Evolutionary conservation across 2,888 invertebrate species (phyloP).

Genomic region (Agriopis marginaria): DNA sequence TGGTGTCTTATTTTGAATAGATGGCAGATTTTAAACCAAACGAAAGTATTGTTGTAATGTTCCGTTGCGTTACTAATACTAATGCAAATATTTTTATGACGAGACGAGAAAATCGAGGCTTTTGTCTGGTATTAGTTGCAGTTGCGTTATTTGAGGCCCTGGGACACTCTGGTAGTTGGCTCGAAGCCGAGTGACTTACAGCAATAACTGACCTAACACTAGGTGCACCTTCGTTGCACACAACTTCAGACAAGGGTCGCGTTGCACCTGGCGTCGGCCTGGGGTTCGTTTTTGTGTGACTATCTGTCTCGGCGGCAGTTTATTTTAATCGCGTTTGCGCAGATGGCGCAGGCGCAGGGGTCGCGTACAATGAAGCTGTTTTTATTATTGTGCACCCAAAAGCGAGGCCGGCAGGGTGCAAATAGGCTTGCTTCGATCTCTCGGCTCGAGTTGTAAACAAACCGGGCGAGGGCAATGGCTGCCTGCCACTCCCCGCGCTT

Average conservation of each 20-base stretch:
- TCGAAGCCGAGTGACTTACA: slow-evolving; percentile 54
- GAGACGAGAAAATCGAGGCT: background rate
- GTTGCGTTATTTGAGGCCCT: slow-evolving; percentile 54
- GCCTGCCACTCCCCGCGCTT: slow-evolving; percentile 79
- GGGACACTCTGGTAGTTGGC: slow-evolving; percentile 71
- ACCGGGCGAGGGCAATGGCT: slow-evolving; percentile 85
- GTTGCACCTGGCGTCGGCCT: slow-evolving; percentile 73
- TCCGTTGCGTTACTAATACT: background rate
- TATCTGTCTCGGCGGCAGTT: slow-evolving; percentile 76
- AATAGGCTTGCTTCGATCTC: slow-evolving; percentile 57
- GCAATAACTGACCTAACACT: slow-evolving; percentile 80
- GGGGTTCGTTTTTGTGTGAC: slow-evolving; percentile 70
- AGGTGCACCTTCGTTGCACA: slow-evolving; percentile 65
- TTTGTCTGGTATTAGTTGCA: background rate
- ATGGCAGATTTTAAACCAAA: background rate
- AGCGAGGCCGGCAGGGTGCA: slow-evolving; percentile 66
- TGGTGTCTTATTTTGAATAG: background rate
- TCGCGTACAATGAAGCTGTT: slow-evolving; percentile 49
- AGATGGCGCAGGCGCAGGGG: slow-evolving; percentile 81
- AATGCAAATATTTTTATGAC: background rate
- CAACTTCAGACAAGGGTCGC: slow-evolving; percentile 56
- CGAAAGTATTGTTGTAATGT: too few species aligned
- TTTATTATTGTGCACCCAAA: slow-evolving; percentile 71
- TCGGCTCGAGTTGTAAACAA: slow-evolving; percentile 80
- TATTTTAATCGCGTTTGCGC: slow-evolving; percentile 81